Base-by-base conservation (phyloP, 1,140 invertebrate species). In the Drosophila neocordata region DNA sequence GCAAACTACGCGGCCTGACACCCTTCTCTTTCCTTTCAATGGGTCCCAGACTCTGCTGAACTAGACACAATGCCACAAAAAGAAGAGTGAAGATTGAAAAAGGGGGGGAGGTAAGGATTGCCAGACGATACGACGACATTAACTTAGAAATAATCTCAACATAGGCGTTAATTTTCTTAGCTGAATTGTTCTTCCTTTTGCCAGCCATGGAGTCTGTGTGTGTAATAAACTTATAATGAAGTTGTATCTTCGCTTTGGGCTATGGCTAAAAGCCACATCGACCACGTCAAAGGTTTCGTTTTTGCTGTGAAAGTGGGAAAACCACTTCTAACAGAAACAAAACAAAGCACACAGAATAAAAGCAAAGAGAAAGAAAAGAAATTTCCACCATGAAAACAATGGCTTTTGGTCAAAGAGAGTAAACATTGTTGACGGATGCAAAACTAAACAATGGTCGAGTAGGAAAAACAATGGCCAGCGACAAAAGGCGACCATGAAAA, bases 121-220 rank as follows among this genome's bases (percentile, higher is more conserved):
- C 6, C 6, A 31, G 52, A 7, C n/a, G n/a, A 11, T 7, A 34
- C 44, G 56, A 59, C 44, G 53, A 48, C 56, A 87, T 87, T 87
- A 69, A 65, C 68, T 68, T 48, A 48, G 15, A 48, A 72, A 67
- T 66, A 78, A 78, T 65, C 77, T 63, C 58, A 87, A 69, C 82
- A 81, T 69, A 69, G 73, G 74, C 82, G 81, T 87, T 80, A 81
- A 87, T 85, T 81, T 81, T 74, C 37, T 85, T 81, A 78, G 70
- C 37, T 22, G 55, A 62, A 63, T 69, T 65, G 41, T 48, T 20
- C 15, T 48, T 12, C 41, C 11, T 48, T 9, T 12, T 37, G 9
- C 8, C 41, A 11, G 41, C 41, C 15, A 11, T 7, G 41, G 41
- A 48, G 41, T 48, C 15, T 48, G 8, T 48, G 41, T 48, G 15